Percentiles rank a stretch among this genome's conserved stretches.
Evolutionary conservation across 2,797 vertebrate genomes (phyloP).

Genomic region (Enteromius anoplus): DNA sequence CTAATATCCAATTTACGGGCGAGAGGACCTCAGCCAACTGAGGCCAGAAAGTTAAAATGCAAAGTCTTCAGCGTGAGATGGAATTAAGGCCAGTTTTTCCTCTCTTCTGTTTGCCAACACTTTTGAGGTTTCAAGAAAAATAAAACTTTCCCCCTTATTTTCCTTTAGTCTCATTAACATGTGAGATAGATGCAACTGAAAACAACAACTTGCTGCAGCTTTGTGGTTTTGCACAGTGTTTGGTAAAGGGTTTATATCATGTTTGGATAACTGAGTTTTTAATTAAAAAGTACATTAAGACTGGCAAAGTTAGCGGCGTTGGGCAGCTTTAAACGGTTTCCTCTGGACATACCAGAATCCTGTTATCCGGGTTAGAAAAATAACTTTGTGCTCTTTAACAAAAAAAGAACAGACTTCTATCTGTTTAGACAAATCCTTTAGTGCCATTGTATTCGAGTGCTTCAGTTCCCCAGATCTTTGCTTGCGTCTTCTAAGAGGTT

Average conservation of each 20-base stretch:
- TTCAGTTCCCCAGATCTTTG: conserved; percentile 78
- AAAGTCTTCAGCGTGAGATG: conserved; percentile 78
- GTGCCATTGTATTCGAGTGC: conserved; percentile 76
- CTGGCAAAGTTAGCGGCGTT: neutral
- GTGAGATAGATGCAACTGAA: conserved; percentile 70
- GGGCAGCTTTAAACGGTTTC: neutral
- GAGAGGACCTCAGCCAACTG: conserved; percentile 79
- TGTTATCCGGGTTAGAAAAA: conserved; percentile 19
- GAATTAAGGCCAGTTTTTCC: conserved; percentile 80
- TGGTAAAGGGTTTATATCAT: conserved; percentile 28
- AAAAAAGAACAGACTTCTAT: conserved; percentile 18
- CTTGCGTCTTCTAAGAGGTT: conserved; percentile 44
- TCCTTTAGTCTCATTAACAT: conserved; percentile 66
- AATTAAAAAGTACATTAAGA: neutral
- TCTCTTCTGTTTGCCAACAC: conserved; percentile 77
- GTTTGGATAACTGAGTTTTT: conserved; percentile 26
- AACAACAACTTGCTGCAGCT: conserved; percentile 66
- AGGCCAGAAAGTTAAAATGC: conserved; percentile 79
- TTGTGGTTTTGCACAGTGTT: conserved; percentile 62
- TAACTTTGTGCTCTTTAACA: conserved; percentile 8
- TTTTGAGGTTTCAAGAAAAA: conserved; percentile 80
- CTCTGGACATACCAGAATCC: neutral
- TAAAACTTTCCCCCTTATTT: conserved; percentile 68
- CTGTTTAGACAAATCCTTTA: conserved; percentile 71
- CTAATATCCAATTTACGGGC: conserved; percentile 85